phyloP scores from a whole-genome alignment of 2,113 vertebrate species.

The Notothenia coriiceps region DNA sequence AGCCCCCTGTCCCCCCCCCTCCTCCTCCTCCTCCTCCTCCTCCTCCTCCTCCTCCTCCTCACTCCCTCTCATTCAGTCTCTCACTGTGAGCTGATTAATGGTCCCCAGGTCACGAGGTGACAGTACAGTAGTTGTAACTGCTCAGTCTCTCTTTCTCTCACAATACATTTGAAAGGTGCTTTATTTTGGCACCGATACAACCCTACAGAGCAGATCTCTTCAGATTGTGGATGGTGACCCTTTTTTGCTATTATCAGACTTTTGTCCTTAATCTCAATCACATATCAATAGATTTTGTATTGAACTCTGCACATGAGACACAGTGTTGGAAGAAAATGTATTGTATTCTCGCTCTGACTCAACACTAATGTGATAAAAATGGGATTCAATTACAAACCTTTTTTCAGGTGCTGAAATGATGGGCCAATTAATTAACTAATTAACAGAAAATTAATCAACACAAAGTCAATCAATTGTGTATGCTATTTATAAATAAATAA shows the following conservation, averaged over 20 bases:
- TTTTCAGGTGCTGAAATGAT: neutral
- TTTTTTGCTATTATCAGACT: neutral
- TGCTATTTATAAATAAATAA: neutral
- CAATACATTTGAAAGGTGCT: slow-evolving; percentile 46
- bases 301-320: too few relatives aligned
- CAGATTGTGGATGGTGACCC: neutral
- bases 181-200: slow-evolving; percentile 42
- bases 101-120: slow-evolving; percentile 64
- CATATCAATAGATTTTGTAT: too few relatives aligned
- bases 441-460: neutral
- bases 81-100: slow-evolving; percentile 64
- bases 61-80: slow-evolving; percentile 22
- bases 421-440: neutral
- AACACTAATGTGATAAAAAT: neutral
- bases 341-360: neutral
- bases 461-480: neutral
- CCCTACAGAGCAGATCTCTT: slow-evolving; percentile 16
- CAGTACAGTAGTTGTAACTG: slow-evolving; percentile 53
- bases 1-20: slow-evolving; percentile 5
- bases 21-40: neutral
- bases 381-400: neutral
- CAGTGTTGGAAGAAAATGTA: neutral
- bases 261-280: neutral
- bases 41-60: neutral
- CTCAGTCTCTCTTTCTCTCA: slow-evolving; percentile 54